Base-by-base conservation (phyloP, 2,113 vertebrate species). In the Mus spicilegus region DNA sequence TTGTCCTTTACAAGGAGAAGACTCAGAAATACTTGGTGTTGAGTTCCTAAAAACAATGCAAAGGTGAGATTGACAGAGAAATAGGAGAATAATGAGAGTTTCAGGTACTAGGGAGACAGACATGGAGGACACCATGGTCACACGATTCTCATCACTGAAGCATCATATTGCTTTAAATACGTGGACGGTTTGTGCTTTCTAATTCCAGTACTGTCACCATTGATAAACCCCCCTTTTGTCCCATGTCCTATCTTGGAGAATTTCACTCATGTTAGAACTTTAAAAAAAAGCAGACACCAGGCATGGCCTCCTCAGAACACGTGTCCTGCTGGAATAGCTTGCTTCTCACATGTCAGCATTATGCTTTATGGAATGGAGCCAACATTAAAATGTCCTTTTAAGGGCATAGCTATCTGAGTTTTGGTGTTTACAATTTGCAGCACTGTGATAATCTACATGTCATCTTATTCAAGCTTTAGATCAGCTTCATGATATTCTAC, bases 91-190 rank as follows among this genome's bases (percentile, higher is more conserved):
- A 87, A 90, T n/a, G 54, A 42, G 73, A 65, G 42, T 87, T 86
- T 77, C 54, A 90, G 46, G 61, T 80, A 72, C 92, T 76, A 65
- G 67, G n/a, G 61, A 95, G 46, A 46, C 1, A 10, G 36, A 93
- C 51, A 56, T 54, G 24, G 72, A 86, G 24, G 14, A 22, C 22
- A 42, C 9, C 26, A 42, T 3, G 19, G 3, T 54, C 36, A 49
- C 39, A 86, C 16, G 28, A 16, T 76, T 96, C 72, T 96, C 73
- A 86, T 76, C 72, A 54, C 63, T 54, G 89, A 95, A 90, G 28
- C 67, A 56, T 42, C 61, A 46, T 78, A 95, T 87, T 96, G 89
- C 87, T 97, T 89, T 89, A 93, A 92, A 56, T 30, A 33, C 33
- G 0, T 36, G 26, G 51, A 58, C 80, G 51, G 26, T 89, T 95